Conservation (phyloP, 2,888 invertebrate genomes). For the Drosophila dives region DNA sequence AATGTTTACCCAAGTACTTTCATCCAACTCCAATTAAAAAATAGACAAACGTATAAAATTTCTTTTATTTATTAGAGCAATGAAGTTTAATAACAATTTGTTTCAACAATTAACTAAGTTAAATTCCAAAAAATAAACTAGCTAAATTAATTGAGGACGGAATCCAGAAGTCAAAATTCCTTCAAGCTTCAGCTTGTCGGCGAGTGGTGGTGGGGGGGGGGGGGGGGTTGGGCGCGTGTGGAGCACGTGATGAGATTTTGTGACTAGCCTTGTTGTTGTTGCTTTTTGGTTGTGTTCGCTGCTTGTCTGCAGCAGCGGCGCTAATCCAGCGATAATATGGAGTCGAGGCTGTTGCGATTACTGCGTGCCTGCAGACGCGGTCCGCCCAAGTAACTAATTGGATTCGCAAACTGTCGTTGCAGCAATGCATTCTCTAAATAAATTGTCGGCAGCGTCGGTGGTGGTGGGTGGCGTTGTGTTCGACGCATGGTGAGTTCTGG, state of each 20-base stretch:
- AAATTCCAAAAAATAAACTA: slow-evolving; percentile 37
- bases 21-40: neutral
- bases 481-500: slow-evolving; percentile 18
- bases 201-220: too few relatives aligned
- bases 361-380: slow-evolving; percentile 86
- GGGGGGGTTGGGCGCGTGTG: neutral
- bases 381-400: slow-evolving; percentile 89
- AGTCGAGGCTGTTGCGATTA: slow-evolving; percentile 88
- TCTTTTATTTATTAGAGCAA: slow-evolving; percentile 1
- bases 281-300: neutral
- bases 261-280: slow-evolving; percentile 44
- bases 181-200: neutral
- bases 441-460: slow-evolving; percentile 85
- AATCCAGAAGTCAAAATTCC: slow-evolving; percentile 7
- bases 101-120: slow-evolving; percentile 48
- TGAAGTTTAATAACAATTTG: slow-evolving; percentile 46
- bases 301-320: slow-evolving; percentile 14
- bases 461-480: slow-evolving; percentile 18
- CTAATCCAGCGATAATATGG: slow-evolving; percentile 89
- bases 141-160: slow-evolving; percentile 19
- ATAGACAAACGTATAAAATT: neutral
- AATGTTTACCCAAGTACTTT: neutral
- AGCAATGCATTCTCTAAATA: slow-evolving; percentile 76
- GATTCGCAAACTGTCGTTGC: slow-evolving; percentile 87
- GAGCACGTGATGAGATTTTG: slow-evolving; percentile 36